These are phyloP conservation scores for Garrulus glandarius DNA, from an alignment of 2,797 vertebrate genomes.

Conservation along the genomic window DNA sequence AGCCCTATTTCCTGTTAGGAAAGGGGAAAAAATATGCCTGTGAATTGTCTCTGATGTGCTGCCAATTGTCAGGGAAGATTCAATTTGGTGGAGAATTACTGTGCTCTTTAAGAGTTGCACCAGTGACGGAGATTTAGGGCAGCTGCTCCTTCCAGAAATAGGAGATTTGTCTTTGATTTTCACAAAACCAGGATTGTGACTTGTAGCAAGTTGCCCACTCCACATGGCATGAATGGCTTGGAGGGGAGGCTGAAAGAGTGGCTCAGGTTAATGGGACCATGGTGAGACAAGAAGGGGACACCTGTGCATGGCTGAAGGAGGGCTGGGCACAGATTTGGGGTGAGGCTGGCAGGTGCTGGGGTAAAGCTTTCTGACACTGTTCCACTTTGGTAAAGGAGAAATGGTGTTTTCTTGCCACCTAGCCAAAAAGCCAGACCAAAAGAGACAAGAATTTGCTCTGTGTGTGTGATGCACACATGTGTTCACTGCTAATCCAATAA, in stretches of 20 bases:
- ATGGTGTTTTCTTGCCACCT: neutral
- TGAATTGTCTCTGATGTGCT: conserved; percentile 68
- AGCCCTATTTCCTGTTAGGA: conserved; percentile 64
- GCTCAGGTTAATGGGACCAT: rapidly evolving
- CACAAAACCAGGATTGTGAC: neutral
- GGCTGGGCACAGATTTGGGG: neutral
- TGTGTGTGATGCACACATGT: neutral
- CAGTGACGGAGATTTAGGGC: conserved; percentile 47
- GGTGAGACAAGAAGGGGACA: rapidly evolving
- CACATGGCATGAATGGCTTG: rapidly evolving
- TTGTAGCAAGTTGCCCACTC: neutral
- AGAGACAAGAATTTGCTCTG: neutral
- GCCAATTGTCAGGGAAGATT: conserved; percentile 69
- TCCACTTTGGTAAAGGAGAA: neutral
- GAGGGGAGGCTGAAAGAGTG: neutral
- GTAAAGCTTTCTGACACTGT: neutral
- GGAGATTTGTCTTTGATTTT: conserved; percentile 36
- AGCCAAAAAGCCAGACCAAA: neutral
- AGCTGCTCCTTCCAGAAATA: conserved; percentile 36
- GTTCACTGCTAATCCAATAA: conserved; percentile 13
- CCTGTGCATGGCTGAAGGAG: rapidly evolving
- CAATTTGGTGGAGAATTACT: conserved; percentile 60
- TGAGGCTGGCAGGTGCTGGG: neutral
- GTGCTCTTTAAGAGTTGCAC: conserved; percentile 31
- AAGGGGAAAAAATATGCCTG: conserved; percentile 60